Percentiles rank a stretch among this genome's conserved stretches.
phyloP scores from a whole-genome alignment of 2,113 vertebrate species.

The Australoheros scitulus region DNA sequence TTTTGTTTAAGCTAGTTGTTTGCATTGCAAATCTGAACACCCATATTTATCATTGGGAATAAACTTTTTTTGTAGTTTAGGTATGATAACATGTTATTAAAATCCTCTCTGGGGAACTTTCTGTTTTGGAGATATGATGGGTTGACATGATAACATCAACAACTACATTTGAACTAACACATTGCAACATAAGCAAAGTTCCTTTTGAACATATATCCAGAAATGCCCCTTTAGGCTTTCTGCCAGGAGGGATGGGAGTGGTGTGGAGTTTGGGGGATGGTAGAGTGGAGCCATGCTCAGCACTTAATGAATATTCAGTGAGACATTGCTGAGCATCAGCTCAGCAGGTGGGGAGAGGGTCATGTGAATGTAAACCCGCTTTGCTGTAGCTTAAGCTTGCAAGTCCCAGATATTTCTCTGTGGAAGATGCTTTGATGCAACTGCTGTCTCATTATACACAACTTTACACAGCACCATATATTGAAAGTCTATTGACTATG shows the following conservation, averaged over 20 bases:
- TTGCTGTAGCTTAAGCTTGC: slow-evolving; percentile 11
- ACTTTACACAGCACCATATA: slow-evolving; percentile 1
- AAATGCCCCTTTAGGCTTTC: background rate
- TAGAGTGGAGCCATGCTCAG: slow-evolving; percentile 19
- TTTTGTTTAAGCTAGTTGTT: background rate
- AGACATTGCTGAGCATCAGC: slow-evolving; percentile 45
- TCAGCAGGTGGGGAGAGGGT: slow-evolving; percentile 51
- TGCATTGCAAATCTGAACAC: background rate
- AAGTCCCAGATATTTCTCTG: slow-evolving; percentile 11
- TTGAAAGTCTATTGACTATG: background rate
- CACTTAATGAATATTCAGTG: slow-evolving; percentile 66
- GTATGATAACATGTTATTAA: background rate
- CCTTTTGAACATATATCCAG: background rate
- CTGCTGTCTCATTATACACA: slow-evolving; percentile 27
- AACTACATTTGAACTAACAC: background rate
- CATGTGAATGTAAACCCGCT: slow-evolving; percentile 25
- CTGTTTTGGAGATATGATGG: background rate
- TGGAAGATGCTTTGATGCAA: slow-evolving; percentile 13
- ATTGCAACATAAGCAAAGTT: background rate
- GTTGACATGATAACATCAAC: background rate
- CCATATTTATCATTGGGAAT: background rate
- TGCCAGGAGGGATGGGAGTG: background rate
- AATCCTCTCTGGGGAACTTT: background rate
- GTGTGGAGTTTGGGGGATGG: background rate
- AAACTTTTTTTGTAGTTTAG: background rate